A percentile compares a stretch with the other conserved stretches of the same genome.
Conservation (phyloP, 2,797 vertebrate genomes). For the Apogon talboti region DNA sequence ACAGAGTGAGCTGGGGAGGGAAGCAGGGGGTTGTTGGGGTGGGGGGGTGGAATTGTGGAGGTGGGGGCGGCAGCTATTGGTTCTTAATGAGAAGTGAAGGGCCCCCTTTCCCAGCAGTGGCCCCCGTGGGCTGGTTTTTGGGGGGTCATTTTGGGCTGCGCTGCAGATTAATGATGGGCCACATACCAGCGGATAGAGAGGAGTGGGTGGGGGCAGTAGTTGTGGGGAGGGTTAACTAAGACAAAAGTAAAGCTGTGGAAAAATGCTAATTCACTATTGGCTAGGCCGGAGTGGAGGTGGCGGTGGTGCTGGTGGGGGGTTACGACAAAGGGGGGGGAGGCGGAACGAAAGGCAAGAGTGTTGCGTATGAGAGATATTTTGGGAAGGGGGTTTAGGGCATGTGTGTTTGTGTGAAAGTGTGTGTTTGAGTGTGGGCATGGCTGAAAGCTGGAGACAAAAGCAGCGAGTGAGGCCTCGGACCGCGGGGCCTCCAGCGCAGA, state of each 20-base stretch:
- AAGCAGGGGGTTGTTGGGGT: too few species aligned
- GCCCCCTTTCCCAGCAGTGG: slow-evolving; percentile 74
- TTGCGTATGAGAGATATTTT: slow-evolving; percentile 75
- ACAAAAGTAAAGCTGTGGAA: slow-evolving; percentile 80
- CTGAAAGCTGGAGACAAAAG: slow-evolving; percentile 67
- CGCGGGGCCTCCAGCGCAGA: slow-evolving; percentile 49
- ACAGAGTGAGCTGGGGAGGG: too few species aligned
- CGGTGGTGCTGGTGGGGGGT: neutral
- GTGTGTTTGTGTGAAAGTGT: too few species aligned
- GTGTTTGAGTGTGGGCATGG: slow-evolving; percentile 22
- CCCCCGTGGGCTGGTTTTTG: slow-evolving; percentile 46
- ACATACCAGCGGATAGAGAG: slow-evolving; percentile 68
- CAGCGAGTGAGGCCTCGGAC: slow-evolving; percentile 40
- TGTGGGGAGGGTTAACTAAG: slow-evolving; percentile 68
- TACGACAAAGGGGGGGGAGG: slow-evolving; percentile 48
- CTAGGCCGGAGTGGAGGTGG: slow-evolving; percentile 21
- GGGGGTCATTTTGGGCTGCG: slow-evolving; percentile 70
- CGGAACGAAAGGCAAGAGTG: slow-evolving; percentile 66
- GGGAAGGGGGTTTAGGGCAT: slow-evolving; percentile 62
- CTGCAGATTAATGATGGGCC: slow-evolving; percentile 78
- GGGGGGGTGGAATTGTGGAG: slow-evolving; percentile 24
- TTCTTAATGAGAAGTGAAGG: slow-evolving; percentile 79
- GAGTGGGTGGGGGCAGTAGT: too few species aligned
- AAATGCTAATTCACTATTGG: slow-evolving; percentile 82
- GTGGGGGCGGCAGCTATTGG: slow-evolving; percentile 40